Conservation (phyloP, 2,888 invertebrate genomes). For the Acrocyrtus sp. region DNA sequence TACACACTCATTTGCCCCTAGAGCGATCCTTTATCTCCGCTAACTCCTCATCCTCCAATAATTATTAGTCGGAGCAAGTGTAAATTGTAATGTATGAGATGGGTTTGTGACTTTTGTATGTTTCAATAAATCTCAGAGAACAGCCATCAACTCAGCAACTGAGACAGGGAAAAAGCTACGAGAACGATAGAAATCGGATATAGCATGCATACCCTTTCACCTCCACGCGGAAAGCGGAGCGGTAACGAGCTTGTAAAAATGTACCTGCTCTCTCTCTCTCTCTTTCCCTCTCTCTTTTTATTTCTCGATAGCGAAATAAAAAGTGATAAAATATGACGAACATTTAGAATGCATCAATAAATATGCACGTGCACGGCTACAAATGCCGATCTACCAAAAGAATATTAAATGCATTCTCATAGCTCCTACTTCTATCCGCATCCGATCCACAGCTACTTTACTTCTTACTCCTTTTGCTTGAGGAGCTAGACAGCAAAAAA, state of each 20-base stretch:
- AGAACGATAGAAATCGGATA: constrained; percentile 11
- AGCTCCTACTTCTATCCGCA: too few relatives aligned
- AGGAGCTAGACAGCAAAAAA: neutral
- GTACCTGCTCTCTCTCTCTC: neutral
- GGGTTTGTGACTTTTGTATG: constrained; percentile 5
- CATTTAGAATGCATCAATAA: constrained; percentile 44
- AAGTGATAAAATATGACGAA: constrained; percentile 35
- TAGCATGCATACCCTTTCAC: neutral
- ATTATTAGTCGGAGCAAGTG: neutral
- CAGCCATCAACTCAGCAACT: constrained; percentile 39
- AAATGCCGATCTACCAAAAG: neutral
- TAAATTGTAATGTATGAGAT: constrained; percentile 5
- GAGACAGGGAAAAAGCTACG: constrained; percentile 3
- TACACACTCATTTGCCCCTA: neutral
- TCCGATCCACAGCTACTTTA: too few relatives aligned
- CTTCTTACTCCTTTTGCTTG: too few relatives aligned
- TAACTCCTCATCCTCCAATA: neutral
- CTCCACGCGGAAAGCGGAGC: neutral
- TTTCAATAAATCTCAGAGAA: constrained; percentile 35
- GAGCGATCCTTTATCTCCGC: neutral
- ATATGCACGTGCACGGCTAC: constrained; percentile 46
- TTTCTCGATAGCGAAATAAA: constrained; percentile 9
- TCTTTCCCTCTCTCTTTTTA: neutral
- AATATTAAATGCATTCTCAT: neutral
- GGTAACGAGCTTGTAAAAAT: neutral